phyloP scores from a whole-genome alignment of 2,113 vertebrate species.

The Malaclemys terrapin region DNA sequence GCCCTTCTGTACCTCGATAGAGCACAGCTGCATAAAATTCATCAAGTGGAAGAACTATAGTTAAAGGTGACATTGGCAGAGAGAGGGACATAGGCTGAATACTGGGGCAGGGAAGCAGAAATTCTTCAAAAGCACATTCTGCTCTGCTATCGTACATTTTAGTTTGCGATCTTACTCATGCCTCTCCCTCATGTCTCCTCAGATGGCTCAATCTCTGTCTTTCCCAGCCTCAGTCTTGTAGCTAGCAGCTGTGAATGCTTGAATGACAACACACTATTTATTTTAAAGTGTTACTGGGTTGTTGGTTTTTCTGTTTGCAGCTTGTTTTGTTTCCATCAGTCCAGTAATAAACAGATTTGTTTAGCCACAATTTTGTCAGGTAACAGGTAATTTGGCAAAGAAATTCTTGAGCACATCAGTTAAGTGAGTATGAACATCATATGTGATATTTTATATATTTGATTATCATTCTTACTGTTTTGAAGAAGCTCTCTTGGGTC shows the following conservation, averaged over 20 bases:
- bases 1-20: background rate
- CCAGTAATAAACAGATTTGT: background rate
- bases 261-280: background rate
- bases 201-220: background rate
- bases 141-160: background rate
- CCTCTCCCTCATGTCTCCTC: no score
- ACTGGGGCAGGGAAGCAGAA: background rate
- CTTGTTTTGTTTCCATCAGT: background rate
- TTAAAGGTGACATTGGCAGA: background rate
- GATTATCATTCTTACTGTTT: background rate
- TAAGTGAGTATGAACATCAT: background rate
- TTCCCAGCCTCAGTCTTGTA: background rate
- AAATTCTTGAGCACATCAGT: background rate
- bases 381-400: background rate
- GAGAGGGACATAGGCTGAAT: background rate
- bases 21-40: background rate
- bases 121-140: background rate
- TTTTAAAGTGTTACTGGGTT: background rate
- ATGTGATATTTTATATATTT: background rate
- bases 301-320: background rate
- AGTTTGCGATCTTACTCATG: background rate
- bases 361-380: background rate
- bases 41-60: background rate
- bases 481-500: background rate
- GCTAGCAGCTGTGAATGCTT: background rate